Conservation (phyloP, 2,797 vertebrate species). For the Acanthurus leucopareius region DNA sequence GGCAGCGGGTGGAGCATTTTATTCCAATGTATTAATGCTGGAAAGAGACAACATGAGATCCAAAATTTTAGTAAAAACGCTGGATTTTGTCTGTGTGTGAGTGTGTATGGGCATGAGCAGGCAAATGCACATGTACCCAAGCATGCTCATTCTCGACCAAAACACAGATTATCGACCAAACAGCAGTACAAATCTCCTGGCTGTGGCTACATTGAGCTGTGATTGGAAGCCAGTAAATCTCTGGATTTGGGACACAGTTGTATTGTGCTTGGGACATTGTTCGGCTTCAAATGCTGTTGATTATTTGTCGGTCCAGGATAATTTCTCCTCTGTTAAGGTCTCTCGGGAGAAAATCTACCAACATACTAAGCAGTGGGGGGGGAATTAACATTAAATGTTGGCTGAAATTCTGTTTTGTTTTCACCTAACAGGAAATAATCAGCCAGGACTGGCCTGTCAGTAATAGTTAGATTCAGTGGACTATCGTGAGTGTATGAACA, state of each 20-base stretch:
- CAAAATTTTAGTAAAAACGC: neutral
- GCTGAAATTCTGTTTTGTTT: conserved; percentile 49
- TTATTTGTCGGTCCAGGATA: conserved; percentile 40
- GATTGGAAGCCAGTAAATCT: conserved; percentile 64
- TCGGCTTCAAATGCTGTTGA: conserved; percentile 31
- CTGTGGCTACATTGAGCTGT: conserved; percentile 44
- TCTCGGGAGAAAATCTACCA: conserved; percentile 12
- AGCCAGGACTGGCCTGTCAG: conserved; percentile 22
- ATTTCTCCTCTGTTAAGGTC: conserved; percentile 25
- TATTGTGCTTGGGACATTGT: conserved; percentile 56
- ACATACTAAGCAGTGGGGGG: neutral
- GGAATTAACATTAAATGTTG: conserved; percentile 24
- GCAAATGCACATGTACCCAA: neutral
- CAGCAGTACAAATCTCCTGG: conserved; percentile 60
- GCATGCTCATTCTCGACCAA: conserved; percentile 12
- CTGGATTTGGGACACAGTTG: conserved; percentile 62
- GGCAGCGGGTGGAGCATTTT: neutral
- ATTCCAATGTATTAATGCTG: conserved; percentile 3
- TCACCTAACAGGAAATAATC: conserved; percentile 32
- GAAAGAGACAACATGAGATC: neutral
- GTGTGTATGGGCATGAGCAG: neutral
- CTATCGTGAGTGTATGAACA: conserved; percentile 10
- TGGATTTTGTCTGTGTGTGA: neutral
- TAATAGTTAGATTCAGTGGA: conserved; percentile 29
- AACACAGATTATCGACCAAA: conserved; percentile 62